Percentiles rank a stretch among this genome's conserved stretches.
These are phyloP conservation scores for Nephrocerus scutellatus DNA, from an alignment of 2,888 invertebrate genomes.

Conservation along the genomic window DNA sequence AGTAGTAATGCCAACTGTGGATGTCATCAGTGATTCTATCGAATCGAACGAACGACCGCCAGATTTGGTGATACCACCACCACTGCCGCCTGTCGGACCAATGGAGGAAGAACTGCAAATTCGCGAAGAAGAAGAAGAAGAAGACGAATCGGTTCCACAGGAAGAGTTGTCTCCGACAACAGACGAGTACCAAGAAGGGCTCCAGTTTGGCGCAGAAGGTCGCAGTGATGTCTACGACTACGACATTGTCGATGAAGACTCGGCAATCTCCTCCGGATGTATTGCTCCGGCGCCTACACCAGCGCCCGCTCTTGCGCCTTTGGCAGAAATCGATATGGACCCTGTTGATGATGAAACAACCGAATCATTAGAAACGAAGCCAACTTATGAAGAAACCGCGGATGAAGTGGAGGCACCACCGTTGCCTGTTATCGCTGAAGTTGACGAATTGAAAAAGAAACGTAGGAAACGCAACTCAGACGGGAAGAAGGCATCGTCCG, in stretches of 20 bases:
- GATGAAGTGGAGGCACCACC: no score
- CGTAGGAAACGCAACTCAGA: conserved; percentile 40
- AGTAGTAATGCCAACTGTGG: no score
- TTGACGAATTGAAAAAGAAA: conserved; percentile 30
- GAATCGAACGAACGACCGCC: not conserved
- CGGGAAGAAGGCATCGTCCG: conserved; percentile 30
- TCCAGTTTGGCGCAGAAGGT: conserved; percentile 34
- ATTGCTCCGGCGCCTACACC: conserved; percentile 45
- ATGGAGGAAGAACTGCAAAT: conserved; percentile 16
- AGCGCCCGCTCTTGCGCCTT: conserved; percentile 54
- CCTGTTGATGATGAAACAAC: conserved; percentile 62
- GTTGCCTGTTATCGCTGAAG: no score
- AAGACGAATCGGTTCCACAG: conserved; percentile 19
- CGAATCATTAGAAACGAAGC: conserved; percentile 17
- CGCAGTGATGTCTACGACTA: conserved; percentile 36
- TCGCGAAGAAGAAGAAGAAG: conserved; percentile 5
- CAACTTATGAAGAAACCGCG: conserved; percentile 28
- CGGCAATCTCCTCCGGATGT: conserved; percentile 31
- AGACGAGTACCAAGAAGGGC: conserved; percentile 45
- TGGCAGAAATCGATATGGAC: conserved; percentile 64
- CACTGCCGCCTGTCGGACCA: conserved; percentile 16
- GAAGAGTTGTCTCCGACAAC: conserved; percentile 45
- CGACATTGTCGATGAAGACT: conserved; percentile 37
- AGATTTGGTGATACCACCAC: conserved; percentile 3
- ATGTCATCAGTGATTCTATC: no score